Evolutionary conservation across 1,140 invertebrate genomes (phyloP).

Genomic region (Trachymyrmex cornetzi): DNA sequence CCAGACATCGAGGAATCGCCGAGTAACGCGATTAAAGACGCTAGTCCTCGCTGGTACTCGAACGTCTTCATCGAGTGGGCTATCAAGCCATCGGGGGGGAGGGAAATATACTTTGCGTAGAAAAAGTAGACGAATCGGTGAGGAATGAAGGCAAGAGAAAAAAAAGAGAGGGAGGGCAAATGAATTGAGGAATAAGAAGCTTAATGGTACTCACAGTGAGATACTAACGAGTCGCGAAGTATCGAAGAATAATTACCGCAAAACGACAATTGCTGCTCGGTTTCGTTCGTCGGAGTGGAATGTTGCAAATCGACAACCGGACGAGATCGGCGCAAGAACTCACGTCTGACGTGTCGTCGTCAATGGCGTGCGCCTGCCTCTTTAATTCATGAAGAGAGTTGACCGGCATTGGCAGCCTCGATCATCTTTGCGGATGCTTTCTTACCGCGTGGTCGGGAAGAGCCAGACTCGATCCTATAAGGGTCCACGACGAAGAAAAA

Average conservation of each 20-base stretch:
- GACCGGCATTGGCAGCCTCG: constrained; percentile 20
- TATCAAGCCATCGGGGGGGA: constrained; percentile 71
- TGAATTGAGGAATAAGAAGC: neutral
- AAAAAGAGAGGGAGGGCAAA: neutral
- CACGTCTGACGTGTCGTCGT: constrained; percentile 78
- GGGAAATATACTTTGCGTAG: constrained; percentile 53
- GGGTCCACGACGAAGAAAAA: constrained; percentile 71
- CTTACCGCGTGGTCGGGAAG: constrained; percentile 65
- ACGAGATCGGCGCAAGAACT: constrained; percentile 70
- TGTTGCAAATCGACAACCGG: constrained; percentile 45
- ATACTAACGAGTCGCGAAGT: neutral
- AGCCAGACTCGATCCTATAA: constrained; percentile 73
- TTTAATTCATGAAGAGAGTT: constrained; percentile 82
- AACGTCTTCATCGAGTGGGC: constrained; percentile 81
- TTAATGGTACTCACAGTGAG: neutral
- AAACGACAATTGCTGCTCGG: constrained; percentile 54
- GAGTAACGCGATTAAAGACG: constrained; percentile 69
- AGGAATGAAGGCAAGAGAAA: neutral
- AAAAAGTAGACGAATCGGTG: constrained; percentile 74
- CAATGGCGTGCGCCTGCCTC: constrained; percentile 77
- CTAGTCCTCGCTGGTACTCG: constrained; percentile 37
- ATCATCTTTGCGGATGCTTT: constrained; percentile 61
- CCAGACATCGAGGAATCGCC: constrained; percentile 46
- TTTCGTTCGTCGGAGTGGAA: constrained; percentile 33
- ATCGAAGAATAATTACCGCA: constrained; percentile 80